These are phyloP conservation scores for Falco punctatus DNA, from an alignment of 2,113 vertebrate species.

Conservation along the genomic window DNA sequence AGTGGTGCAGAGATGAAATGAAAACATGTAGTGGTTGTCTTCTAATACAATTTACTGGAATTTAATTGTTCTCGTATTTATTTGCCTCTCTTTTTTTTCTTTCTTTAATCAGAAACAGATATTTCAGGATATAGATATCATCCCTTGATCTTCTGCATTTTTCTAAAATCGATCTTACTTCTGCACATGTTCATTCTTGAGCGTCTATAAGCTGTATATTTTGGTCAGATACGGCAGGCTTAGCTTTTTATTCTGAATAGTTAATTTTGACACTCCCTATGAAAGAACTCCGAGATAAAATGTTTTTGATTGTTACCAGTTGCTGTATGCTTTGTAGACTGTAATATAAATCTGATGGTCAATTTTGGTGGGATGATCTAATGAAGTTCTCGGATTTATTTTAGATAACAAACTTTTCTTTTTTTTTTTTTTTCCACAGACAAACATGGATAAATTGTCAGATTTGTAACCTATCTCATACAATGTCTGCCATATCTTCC, in stretches of 20 bases:
- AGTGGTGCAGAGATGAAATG: neutral
- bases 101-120: neutral
- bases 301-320: neutral
- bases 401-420: neutral
- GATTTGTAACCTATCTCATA: neutral
- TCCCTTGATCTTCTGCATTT: neutral
- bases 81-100: neutral
- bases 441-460: slow-evolving; percentile 16
- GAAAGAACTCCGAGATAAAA: neutral
- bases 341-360: neutral
- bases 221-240: neutral
- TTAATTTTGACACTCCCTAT: neutral
- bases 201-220: neutral
- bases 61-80: neutral
- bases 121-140: neutral
- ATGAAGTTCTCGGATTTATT: neutral
- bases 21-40: neutral
- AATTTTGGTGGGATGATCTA: neutral
- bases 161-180: neutral
- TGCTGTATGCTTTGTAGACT: neutral
- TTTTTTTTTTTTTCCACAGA: neutral
- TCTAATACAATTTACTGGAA: neutral
- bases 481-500: neutral
- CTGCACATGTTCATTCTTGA: neutral
- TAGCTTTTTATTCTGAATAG: neutral